Evolutionary conservation across 1,140 invertebrate genomes (phyloP).

Genomic region (Heliothis subflexa): DNA sequence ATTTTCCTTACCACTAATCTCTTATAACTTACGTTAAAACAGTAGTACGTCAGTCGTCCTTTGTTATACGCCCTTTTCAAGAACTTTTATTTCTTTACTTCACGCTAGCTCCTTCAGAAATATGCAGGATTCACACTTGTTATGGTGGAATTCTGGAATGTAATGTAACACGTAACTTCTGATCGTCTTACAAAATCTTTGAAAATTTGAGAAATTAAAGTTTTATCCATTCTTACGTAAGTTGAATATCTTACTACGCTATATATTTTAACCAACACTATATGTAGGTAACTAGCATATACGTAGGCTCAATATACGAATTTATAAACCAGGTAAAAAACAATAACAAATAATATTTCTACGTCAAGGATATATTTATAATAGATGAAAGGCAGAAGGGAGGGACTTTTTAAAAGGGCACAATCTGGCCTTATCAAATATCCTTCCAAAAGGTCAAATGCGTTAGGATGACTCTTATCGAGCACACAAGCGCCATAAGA

Average conservation of each 20-base stretch:
- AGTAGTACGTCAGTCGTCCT: slow-evolving; percentile 17
- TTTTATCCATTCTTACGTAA: too few relatives aligned
- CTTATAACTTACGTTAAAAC: slow-evolving; percentile 14
- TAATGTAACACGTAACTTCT: not conserved
- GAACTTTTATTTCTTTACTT: slow-evolving; percentile 33
- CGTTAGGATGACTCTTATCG: not conserved
- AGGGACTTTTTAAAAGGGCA: slow-evolving; percentile 4
- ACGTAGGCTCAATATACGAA: too few relatives aligned
- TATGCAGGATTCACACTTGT: slow-evolving; percentile 26
- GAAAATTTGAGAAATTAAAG: too few relatives aligned
- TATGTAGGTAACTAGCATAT: too few relatives aligned
- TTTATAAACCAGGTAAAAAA: not conserved
- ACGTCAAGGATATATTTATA: too few relatives aligned
- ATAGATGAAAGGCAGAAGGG: too few relatives aligned
- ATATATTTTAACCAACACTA: too few relatives aligned
- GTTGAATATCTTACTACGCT: too few relatives aligned
- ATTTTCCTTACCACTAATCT: not conserved
- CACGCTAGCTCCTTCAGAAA: slow-evolving; percentile 20
- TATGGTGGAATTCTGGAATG: not conserved
- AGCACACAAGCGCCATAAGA: too few relatives aligned
- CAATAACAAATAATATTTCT: too few relatives aligned
- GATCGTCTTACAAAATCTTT: too few relatives aligned
- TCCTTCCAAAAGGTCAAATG: slow-evolving; percentile 11
- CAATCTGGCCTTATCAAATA: slow-evolving; percentile 12
- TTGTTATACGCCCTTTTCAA: slow-evolving; percentile 35